A percentile compares a stretch with the other conserved stretches of the same genome.
phyloP scores from a whole-genome alignment of 2,797 vertebrate species.

The Manis crassicaudata region DNA sequence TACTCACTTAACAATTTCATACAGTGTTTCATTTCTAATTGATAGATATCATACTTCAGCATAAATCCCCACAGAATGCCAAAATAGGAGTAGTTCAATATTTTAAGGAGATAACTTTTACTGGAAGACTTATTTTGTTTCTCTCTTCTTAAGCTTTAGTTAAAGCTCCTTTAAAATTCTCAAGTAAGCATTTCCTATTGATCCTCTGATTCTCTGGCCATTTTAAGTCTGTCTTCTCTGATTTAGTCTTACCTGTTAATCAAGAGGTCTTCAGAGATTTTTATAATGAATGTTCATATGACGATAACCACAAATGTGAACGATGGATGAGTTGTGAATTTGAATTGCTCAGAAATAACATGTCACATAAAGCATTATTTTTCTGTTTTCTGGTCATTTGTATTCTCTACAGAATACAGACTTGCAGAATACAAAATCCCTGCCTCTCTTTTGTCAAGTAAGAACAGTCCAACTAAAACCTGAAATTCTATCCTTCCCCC shows the following conservation, averaged over 20 bases:
- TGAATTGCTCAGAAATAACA: not conserved
- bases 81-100: not conserved
- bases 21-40: not conserved
- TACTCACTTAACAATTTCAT: not conserved
- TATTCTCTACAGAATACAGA: not conserved
- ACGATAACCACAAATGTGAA: not conserved
- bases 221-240: not conserved
- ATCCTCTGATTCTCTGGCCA: not conserved
- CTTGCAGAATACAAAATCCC: too few species aligned
- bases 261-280: not conserved
- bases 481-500: not conserved
- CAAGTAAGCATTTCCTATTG: not conserved
- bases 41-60: not conserved
- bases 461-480: not conserved
- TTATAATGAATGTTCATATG: not conserved
- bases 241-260: not conserved
- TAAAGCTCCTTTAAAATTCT: not conserved
- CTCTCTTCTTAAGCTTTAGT: not conserved
- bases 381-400: not conserved
- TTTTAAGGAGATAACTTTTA: not conserved
- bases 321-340: not conserved
- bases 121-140: not conserved
- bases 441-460: not conserved
- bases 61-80: not conserved
- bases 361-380: not conserved